These are phyloP conservation scores for Liparis tanakae DNA, from an alignment of 2,797 vertebrate genomes.

Conservation along the genomic window DNA sequence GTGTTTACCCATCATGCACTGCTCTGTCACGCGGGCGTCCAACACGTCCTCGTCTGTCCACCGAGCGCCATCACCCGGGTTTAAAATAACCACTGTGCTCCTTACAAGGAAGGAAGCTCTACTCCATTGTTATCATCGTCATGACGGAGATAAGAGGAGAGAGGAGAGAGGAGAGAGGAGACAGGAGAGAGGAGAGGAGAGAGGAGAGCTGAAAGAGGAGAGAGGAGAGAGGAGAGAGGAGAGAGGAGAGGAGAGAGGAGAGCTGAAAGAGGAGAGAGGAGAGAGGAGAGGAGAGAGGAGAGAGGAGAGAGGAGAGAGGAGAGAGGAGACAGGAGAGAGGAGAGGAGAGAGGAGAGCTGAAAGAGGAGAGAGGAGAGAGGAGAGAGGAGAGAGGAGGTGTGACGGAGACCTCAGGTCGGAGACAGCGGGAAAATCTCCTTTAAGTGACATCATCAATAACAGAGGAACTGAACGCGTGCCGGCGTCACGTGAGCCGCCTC, in stretches of 20 bases:
- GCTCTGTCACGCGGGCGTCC: constrained; percentile 28
- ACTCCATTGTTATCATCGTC: constrained; percentile 42
- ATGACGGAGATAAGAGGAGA: constrained; percentile 37
- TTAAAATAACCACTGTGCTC: constrained; percentile 40
- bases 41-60: constrained; percentile 32
- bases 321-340: constrained; percentile 54
- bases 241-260: neutral
- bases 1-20: too few species aligned
- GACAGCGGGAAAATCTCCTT: neutral
- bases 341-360: neutral
- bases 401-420: constrained; percentile 3
- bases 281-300: constrained; percentile 35
- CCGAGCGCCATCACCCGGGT: constrained; percentile 41
- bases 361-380: too few species aligned
- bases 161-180: neutral
- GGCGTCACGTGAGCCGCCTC: too few species aligned
- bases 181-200: constrained; percentile 41
- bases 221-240: constrained; percentile 2
- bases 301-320: constrained; percentile 1
- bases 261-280: constrained; percentile 5
- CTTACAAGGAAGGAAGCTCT: constrained; percentile 23
- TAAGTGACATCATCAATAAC: neutral
- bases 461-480: neutral
- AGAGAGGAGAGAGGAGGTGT: neutral
- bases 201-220: constrained; percentile 19